Evolutionary conservation across 2,113 vertebrate species (phyloP).

Genomic region (Xiphophorus maculatus): DNA sequence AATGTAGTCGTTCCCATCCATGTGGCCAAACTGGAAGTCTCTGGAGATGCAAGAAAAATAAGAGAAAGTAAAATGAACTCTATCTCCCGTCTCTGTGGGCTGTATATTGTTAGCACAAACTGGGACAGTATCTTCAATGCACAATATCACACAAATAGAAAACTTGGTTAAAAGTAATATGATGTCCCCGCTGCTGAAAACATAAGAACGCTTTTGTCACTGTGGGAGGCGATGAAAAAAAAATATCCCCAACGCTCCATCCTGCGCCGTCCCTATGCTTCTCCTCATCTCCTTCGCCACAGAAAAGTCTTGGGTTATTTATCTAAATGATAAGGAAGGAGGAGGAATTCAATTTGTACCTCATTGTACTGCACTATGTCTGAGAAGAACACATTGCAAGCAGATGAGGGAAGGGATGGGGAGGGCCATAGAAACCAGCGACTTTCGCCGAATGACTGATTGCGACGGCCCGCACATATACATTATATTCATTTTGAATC

Average conservation of each 20-base stretch:
- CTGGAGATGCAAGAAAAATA: slow-evolving; percentile 57
- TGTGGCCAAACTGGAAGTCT: slow-evolving; percentile 97
- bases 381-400: slow-evolving; percentile 54
- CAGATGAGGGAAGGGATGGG: slow-evolving; percentile 7
- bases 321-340: slow-evolving; percentile 65
- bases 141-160: slow-evolving; percentile 19
- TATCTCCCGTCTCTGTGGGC: slow-evolving; percentile 10
- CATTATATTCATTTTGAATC: slow-evolving; percentile 46
- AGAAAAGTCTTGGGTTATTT: slow-evolving; percentile 63
- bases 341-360: slow-evolving; percentile 75
- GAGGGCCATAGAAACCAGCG: slow-evolving; percentile 28
- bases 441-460: slow-evolving; percentile 67
- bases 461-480: slow-evolving; percentile 33
- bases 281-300: slow-evolving; percentile 29
- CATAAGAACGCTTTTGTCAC: slow-evolving; percentile 19
- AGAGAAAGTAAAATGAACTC: neutral
- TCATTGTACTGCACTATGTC: slow-evolving; percentile 67
- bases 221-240: neutral
- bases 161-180: slow-evolving; percentile 14
- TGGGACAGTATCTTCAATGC: slow-evolving; percentile 7
- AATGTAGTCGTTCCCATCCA: slow-evolving; percentile 98
- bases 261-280: slow-evolving; percentile 21
- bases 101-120: slow-evolving; percentile 22
- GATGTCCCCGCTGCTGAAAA: slow-evolving; percentile 10
- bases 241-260: slow-evolving; percentile 32